phyloP scores from a whole-genome alignment of 2,888 invertebrate genomes.

The Nasonovia ribisnigri region DNA sequence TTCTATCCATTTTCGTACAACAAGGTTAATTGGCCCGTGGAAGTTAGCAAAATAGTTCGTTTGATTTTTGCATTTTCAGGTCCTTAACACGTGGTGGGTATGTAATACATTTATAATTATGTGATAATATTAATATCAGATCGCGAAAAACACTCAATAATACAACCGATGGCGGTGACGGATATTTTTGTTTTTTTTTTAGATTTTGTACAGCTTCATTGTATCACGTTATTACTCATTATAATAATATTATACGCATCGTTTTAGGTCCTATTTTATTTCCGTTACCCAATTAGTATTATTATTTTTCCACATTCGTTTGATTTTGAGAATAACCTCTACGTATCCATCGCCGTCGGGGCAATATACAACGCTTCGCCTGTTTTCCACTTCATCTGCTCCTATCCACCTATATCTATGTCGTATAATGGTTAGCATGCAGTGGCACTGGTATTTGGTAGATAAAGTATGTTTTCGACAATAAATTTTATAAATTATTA shows the following conservation, averaged over 20 bases:
- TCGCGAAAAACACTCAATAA: neutral
- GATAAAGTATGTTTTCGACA: neutral
- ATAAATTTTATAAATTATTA: neutral
- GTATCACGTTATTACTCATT: neutral
- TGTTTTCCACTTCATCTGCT: neutral
- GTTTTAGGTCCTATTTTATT: neutral
- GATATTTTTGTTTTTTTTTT: neutral
- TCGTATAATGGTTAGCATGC: neutral
- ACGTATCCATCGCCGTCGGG: neutral
- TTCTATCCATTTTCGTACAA: neutral
- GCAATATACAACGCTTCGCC: neutral
- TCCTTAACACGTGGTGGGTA: neutral
- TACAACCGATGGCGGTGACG: neutral
- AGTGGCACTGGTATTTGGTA: neutral
- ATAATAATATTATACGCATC: neutral
- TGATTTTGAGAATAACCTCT: neutral
- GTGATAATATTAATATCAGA: neutral
- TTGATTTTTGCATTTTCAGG: neutral
- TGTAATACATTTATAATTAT: neutral
- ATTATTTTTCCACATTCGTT: neutral
- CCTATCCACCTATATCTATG: neutral
- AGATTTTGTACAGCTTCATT: neutral
- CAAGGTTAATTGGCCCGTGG: neutral
- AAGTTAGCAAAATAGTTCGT: neutral
- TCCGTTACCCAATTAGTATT: neutral